Evolutionary conservation across 2,113 vertebrate genomes (phyloP), one percentile per base, ranked within the genome.

Genomic region (Pyrgilauda ruficollis): DNA sequence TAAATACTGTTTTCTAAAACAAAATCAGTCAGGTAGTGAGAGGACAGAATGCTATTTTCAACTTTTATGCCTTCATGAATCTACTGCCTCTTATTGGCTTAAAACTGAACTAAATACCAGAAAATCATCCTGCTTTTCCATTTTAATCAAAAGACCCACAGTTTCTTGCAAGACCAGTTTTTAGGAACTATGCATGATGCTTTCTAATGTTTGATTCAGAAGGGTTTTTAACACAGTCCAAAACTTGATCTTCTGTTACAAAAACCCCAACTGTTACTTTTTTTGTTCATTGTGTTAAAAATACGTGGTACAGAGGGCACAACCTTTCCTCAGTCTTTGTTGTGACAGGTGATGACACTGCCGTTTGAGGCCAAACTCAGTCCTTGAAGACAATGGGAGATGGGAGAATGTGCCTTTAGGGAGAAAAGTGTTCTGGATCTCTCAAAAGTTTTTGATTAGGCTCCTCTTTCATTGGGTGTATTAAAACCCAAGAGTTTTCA

Each of bases 31-130:
- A 94, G 47, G 62, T 84, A 76, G 66, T 75, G 73, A 91, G 52
- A 90, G 55, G 78, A 55, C 13, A 33, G 44, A 87, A 66, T 3
- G 1, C 1, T 63, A 30, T 53, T 96, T 95, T 85, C 20, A 1
- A 64, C n/a, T 96, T 94, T 85, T 89, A 78, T 72, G 49, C 67
- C 78, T 95, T 95, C 86, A 66, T 84, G 77, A 96, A 96, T 43
- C 17, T 95, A 14, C 20, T 91, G 53, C 14, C 13, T 90, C 85
- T 97, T 95, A 82, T 33, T 93, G 84, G 63, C 23, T 96, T 96
- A 95, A 84, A 97, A 77, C 78, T 92, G 93, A 96, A 89, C 86
- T 72, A 86, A 97, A 93, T 87, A 94, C 39, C 78, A 81, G 79
- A 93, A 96, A 97, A 89, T 22, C 41, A 35, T 41, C 41, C 58